Conservation (phyloP, 1,140 invertebrate species). For the Drosophila asahinai region DNA sequence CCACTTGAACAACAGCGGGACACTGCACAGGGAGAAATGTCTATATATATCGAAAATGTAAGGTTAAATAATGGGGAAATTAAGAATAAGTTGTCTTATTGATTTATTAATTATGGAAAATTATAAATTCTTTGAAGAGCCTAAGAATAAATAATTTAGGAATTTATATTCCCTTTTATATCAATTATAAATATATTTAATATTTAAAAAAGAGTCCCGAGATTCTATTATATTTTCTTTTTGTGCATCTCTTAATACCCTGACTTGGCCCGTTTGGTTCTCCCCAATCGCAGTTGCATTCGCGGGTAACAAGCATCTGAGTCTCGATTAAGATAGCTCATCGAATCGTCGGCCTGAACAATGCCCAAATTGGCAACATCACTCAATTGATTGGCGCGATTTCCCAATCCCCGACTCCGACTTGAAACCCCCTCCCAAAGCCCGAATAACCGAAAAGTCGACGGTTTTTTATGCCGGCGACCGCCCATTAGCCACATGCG, state of each 20-base stretch:
- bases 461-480: constrained; percentile 50
- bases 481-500: constrained; percentile 84
- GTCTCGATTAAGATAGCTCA: constrained; percentile 42
- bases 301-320: constrained; percentile 5
- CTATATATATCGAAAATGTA: background rate
- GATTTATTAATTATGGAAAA: too few species aligned
- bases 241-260: constrained; percentile 4
- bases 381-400: constrained; percentile 76
- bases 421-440: background rate
- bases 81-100: background rate
- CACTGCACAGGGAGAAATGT: constrained; percentile 26
- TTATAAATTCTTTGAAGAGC: too few species aligned
- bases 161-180: background rate
- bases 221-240: background rate
- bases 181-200: background rate
- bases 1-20: constrained; percentile 68
- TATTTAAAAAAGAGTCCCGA: too few species aligned
- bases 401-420: constrained; percentile 1
- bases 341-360: constrained; percentile 32
- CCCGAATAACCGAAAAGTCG: constrained; percentile 4
- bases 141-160: too few species aligned
- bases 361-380: constrained; percentile 68
- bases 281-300: constrained; percentile 30
- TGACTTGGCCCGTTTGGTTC: constrained; percentile 6
- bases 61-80: background rate